phyloP scores from a whole-genome alignment of 2,888 invertebrate species.

The Anthoptus insignis region DNA sequence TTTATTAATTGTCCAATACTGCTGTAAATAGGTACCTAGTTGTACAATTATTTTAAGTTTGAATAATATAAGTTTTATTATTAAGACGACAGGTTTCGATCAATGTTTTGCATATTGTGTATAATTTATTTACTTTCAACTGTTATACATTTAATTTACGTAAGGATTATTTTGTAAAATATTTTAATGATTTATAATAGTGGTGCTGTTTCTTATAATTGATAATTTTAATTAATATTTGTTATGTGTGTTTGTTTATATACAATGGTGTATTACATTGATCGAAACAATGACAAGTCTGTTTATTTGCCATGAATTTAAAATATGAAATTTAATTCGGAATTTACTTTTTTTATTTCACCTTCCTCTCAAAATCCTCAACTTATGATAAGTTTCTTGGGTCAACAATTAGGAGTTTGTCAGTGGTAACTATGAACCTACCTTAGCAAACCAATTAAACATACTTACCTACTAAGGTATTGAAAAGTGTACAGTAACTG shows the following conservation, averaged over 20 bases:
- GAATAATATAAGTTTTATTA: conserved; percentile 13
- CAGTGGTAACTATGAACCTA: too few species aligned
- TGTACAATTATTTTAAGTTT: conserved; percentile 30
- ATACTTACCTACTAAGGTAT: too few species aligned
- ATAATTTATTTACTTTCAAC: conserved; percentile 1
- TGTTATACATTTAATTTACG: background rate
- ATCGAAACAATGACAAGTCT: conserved; percentile 56
- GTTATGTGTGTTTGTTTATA: background rate
- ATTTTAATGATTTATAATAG: conserved; percentile 7
- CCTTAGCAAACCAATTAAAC: too few species aligned
- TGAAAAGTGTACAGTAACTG: too few species aligned
- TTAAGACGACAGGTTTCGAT: conserved; percentile 24
- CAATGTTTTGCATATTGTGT: conserved; percentile 21
- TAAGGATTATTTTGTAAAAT: conserved; percentile 1
- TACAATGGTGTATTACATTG: conserved; percentile 52
- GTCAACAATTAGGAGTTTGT: too few species aligned
- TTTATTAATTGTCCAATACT: conserved; percentile 16
- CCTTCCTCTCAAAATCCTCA: conserved; percentile 13
- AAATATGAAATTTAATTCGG: conserved; percentile 64
- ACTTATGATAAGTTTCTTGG: too few species aligned
- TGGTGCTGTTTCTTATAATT: conserved; percentile 4
- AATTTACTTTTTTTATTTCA: conserved; percentile 40
- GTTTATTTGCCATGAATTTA: conserved; percentile 74
- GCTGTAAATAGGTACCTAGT: conserved; percentile 32
- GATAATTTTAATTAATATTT: background rate